Evolutionary conservation across 2,888 invertebrate species (phyloP).

Genomic region (Lochmaea capreae): DNA sequence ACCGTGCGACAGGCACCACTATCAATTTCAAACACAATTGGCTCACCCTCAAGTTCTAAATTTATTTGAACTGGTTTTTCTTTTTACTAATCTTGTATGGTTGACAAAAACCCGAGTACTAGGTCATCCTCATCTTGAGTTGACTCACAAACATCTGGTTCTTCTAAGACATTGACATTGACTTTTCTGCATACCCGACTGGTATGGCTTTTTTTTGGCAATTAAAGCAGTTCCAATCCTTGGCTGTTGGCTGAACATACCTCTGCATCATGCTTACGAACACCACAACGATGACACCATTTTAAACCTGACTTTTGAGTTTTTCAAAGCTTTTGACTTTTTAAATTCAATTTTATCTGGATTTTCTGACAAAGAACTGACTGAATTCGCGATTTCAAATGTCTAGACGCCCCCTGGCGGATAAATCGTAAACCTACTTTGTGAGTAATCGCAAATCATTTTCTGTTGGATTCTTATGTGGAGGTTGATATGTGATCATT

Average conservation of each 20-base stretch:
- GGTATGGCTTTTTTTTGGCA: conserved; percentile 34
- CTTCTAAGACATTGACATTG: conserved; percentile 8
- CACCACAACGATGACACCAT: conserved; percentile 22
- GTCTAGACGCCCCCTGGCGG: too few relatives aligned
- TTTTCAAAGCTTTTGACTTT: neutral
- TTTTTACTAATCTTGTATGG: neutral
- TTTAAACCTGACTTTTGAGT: neutral
- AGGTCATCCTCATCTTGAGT: conserved; percentile 16
- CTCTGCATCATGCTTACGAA: conserved; percentile 27
- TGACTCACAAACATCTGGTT: conserved; percentile 4
- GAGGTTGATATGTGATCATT: too few relatives aligned
- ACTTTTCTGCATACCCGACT: conserved; percentile 26
- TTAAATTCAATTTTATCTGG: neutral
- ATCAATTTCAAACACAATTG: too few relatives aligned
- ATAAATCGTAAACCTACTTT: too few relatives aligned
- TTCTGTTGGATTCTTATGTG: too few relatives aligned
- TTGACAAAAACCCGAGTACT: conserved; percentile 15
- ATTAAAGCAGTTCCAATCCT: conserved; percentile 32
- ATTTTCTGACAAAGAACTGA: conserved; percentile 2
- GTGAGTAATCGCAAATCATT: too few relatives aligned
- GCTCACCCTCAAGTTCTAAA: neutral
- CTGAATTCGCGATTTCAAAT: too few relatives aligned
- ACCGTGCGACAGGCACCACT: too few relatives aligned
- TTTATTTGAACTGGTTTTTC: neutral
- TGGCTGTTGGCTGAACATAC: conserved; percentile 33